Evolutionary conservation across 92 coral and sea anemone genomes (phyloP).

Genomic region (Zoanthus sansibaricus): DNA sequence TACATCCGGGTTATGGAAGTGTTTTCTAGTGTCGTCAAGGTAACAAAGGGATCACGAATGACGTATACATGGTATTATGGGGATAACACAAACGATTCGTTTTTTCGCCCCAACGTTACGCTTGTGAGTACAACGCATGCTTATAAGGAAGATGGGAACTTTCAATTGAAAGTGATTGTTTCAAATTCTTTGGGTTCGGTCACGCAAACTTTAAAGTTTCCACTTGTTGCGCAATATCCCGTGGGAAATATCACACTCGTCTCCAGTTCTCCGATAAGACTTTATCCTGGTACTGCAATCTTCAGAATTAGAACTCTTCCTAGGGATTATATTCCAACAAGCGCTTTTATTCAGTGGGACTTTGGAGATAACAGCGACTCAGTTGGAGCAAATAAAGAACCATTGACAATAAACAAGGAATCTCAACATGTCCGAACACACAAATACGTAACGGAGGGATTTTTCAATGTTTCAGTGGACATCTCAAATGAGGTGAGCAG

Average conservation of each 20-base stretch:
- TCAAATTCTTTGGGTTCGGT: conserved; percentile 78
- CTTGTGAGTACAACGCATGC: conserved; percentile 66
- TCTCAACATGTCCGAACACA: conserved; percentile 53
- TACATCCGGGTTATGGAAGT: conserved; percentile 75
- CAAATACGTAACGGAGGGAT: conserved; percentile 61
- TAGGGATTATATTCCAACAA: conserved; percentile 73
- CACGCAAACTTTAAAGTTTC: conserved; percentile 27
- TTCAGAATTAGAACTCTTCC: conserved; percentile 54
- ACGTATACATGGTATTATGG: conserved; percentile 66
- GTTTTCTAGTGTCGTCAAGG: conserved; percentile 64
- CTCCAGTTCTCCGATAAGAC: conserved; percentile 70
- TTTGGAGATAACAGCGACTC: conserved; percentile 71
- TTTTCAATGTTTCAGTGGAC: conserved; percentile 71
- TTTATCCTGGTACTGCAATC: conserved; percentile 60
- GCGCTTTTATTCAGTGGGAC: conserved; percentile 69
- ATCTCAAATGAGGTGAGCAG: conserved; percentile 88
- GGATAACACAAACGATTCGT: conserved; percentile 54
- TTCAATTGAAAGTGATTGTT: conserved; percentile 65
- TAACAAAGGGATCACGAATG: conserved; percentile 78
- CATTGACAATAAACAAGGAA: conserved; percentile 21
- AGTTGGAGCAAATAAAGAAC: conserved; percentile 37
- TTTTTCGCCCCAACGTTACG: conserved; percentile 49
- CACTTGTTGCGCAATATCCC: conserved; percentile 74
- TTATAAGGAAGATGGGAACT: conserved; percentile 70
- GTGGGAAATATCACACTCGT: conserved; percentile 67